These are phyloP conservation scores for Desmophyllum pertusum DNA, from an alignment of 92 coral and sea anemone species.

Conservation along the genomic window DNA sequence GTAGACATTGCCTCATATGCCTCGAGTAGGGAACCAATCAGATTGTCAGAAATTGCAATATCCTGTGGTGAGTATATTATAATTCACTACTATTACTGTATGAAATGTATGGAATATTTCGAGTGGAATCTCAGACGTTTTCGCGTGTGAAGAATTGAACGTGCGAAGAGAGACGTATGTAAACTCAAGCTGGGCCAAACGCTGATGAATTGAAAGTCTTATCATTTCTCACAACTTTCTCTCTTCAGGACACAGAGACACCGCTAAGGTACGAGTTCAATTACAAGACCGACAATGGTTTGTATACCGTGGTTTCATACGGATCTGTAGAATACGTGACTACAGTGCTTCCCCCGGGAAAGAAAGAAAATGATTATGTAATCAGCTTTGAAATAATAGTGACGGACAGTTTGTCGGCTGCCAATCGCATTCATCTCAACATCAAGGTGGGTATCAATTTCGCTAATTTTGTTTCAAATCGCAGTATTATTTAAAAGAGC, in stretches of 20 bases:
- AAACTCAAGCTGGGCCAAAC: neutral
- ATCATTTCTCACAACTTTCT: neutral
- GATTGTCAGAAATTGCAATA: no score
- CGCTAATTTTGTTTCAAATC: neutral
- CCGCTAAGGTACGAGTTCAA: slow-evolving; percentile 75
- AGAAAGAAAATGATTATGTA: slow-evolving; percentile 11
- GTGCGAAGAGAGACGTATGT: no score
- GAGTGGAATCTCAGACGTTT: no score
- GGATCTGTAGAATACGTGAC: slow-evolving; percentile 47
- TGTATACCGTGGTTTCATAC: slow-evolving; percentile 72
- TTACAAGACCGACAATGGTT: slow-evolving; percentile 69
- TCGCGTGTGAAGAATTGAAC: no score
- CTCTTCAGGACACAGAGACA: slow-evolving; percentile 20
- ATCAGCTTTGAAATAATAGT: slow-evolving; percentile 48
- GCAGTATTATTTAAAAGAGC: no score
- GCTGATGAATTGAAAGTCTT: neutral
- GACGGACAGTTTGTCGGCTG: slow-evolving; percentile 68
- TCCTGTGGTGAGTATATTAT: no score
- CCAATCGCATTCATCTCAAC: neutral
- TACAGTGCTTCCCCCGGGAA: slow-evolving; percentile 74
- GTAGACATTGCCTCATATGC: no score
- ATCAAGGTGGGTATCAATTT: slow-evolving; percentile 46
- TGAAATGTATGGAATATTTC: no score
- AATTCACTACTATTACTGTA: no score
- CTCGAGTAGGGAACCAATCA: no score